Evolutionary conservation across 2,888 invertebrate species (phyloP), one percentile per base, ranked within the genome.

Genomic region (Nymphalis polychloros): DNA sequence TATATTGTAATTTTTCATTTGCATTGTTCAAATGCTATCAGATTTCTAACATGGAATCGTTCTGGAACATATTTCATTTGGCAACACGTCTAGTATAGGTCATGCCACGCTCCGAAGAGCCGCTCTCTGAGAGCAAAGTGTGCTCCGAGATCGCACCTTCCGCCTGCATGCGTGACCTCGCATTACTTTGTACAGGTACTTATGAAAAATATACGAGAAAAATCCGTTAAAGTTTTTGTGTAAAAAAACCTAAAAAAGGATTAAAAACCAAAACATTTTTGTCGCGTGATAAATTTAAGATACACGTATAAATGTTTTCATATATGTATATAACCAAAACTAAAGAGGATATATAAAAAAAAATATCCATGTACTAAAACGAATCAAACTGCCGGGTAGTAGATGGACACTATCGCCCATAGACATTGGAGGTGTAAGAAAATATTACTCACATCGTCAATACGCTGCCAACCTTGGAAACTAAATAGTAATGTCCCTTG

Each of bases 131-230:
- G 67, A 64, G 70, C 77, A 78, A 79, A 77, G 76, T 79, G 79
- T 78, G 81, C 78, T 76, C 72, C 69, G 78, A 77, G 84, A 76
- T 78, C 76, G 73, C 72, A 64, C 71, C 72, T 72, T 72, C 71
- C 69, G 68, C 71, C 62, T 67, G 72, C 79, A 78, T 78, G 84
- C 87, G 84, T 86, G 87, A 84, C 85, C 81, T 74, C 75, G 85
- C 86, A 85, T 84, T 80, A 72, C 59, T 65, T 70, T 68, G 68
- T 66, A 68, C 60, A 66, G 41, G 65, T 68, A 69, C 71, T 69
- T 68, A 60, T 65, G 64, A 67, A 61, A 64, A 72, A 70, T 66
- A 23, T 63, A 72, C 52, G 57, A 48, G 31, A 31, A 65, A 67
- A 62, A 67, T 64, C 50, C 20, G 13, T 47, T 48, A 57, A 67